phyloP scores from a whole-genome alignment of 2,888 invertebrate species.

The Argyresthia goedartella region DNA sequence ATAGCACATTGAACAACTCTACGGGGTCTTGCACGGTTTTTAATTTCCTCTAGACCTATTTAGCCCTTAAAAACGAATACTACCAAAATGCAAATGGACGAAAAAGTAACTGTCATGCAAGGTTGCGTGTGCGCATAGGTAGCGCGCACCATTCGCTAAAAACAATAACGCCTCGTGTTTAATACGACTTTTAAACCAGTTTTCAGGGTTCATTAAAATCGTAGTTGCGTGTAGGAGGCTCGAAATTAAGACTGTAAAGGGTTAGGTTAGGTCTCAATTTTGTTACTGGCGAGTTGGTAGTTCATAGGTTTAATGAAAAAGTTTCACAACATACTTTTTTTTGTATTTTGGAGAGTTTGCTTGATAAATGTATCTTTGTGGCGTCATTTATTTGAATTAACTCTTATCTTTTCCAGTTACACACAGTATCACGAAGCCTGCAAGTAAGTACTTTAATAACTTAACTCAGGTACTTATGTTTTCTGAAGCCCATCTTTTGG shows the following conservation, averaged over 20 bases:
- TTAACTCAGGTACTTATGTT: too few species aligned
- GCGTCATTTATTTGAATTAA: not conserved
- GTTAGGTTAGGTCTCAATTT: not conserved
- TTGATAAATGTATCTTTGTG: too few species aligned
- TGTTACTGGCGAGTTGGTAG: not conserved
- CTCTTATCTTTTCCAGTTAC: not conserved
- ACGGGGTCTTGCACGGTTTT: too few species aligned
- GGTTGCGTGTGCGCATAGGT: slow-evolving; percentile 45
- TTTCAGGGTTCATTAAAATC: slow-evolving; percentile 16
- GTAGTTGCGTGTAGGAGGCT: slow-evolving; percentile 16
- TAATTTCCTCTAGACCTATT: too few species aligned
- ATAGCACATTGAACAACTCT: too few species aligned
- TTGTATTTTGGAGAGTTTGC: too few species aligned
- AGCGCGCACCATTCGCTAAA: not conserved
- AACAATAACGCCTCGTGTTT: slow-evolving; percentile 2
- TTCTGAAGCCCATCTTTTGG: too few species aligned
- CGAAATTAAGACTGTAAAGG: not conserved
- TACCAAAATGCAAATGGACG: slow-evolving; percentile 12
- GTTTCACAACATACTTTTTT: too few species aligned
- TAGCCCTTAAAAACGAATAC: not conserved
- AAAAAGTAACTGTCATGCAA: slow-evolving; percentile 43
- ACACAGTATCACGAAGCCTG: not conserved
- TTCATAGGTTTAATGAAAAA: too few species aligned
- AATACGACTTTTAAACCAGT: not conserved
- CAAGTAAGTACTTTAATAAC: not conserved